These are phyloP conservation scores for Eurois occulta DNA, from an alignment of 2,888 invertebrate genomes.

Conservation along the genomic window DNA sequence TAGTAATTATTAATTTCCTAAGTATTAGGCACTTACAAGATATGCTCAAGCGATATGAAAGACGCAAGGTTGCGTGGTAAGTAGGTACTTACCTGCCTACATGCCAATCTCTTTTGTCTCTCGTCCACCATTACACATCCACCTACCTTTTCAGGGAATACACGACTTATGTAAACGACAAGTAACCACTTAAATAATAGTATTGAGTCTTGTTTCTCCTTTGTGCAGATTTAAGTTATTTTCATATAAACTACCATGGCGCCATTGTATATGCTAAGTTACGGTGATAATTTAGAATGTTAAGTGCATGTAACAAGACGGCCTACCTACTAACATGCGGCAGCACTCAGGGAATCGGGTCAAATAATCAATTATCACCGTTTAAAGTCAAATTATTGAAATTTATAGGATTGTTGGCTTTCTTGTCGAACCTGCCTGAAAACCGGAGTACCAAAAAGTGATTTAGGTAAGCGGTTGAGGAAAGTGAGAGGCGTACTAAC, in stretches of 20 bases:
- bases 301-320: conserved; percentile 43
- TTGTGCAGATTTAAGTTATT: conserved; percentile 45
- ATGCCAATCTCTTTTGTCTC: conserved; percentile 33
- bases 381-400: conserved; percentile 51
- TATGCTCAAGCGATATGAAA: not conserved
- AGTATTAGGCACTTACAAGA: not conserved
- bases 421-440: not conserved
- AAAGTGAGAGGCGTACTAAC: not conserved
- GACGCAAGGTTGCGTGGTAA: not conserved
- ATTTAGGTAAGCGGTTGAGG: not conserved
- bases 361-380: conserved; percentile 40
- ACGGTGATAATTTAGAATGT: conserved; percentile 51
- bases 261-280: conserved; percentile 50
- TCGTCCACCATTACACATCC: conserved; percentile 19
- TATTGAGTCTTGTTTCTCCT: conserved; percentile 13
- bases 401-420: conserved; percentile 45
- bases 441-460: not conserved
- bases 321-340: conserved; percentile 29
- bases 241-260: conserved; percentile 42
- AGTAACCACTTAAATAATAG: conserved; percentile 26
- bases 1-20: not conserved
- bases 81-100: conserved; percentile 22
- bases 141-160: conserved; percentile 34
- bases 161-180: conserved; percentile 7
- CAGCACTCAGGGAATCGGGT: conserved; percentile 46